Conservation (phyloP, 2,113 vertebrate genomes). For the Eulacestoma nigropectus region DNA sequence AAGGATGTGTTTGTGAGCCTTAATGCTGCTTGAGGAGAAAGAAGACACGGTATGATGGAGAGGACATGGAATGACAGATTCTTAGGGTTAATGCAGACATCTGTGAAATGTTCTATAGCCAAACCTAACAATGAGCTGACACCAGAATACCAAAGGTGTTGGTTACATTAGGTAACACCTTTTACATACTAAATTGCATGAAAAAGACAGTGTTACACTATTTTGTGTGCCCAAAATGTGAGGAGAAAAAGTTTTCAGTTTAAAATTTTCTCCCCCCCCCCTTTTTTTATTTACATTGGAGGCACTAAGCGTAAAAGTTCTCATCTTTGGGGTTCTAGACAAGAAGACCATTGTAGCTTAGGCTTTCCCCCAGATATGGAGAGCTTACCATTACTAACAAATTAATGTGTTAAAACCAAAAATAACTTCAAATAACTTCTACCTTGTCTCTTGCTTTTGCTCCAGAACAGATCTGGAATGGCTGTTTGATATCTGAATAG, state of each 20-base stretch:
- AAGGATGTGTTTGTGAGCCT: background rate
- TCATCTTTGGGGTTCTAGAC: background rate
- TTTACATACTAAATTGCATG: background rate
- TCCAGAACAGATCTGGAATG: background rate
- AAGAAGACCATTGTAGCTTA: background rate
- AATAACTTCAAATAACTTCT: background rate
- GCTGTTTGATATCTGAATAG: background rate
- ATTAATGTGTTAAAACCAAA: background rate
- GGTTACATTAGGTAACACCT: background rate
- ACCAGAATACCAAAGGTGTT: background rate
- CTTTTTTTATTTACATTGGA: background rate
- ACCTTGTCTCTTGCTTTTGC: background rate
- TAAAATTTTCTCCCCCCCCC: background rate
- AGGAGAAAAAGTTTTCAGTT: background rate
- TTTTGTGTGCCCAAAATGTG: background rate
- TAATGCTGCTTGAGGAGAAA: background rate
- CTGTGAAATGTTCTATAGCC: background rate
- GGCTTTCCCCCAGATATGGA: background rate
- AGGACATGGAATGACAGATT: background rate
- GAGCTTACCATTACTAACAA: background rate
- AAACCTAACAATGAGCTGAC: background rate
- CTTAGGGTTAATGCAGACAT: background rate
- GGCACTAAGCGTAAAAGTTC: background rate
- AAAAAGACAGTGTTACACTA: background rate
- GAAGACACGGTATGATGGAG: background rate